These are phyloP conservation scores for Phylloscopus trochilus DNA, from an alignment of 2,113 vertebrate genomes.

Conservation along the genomic window DNA sequence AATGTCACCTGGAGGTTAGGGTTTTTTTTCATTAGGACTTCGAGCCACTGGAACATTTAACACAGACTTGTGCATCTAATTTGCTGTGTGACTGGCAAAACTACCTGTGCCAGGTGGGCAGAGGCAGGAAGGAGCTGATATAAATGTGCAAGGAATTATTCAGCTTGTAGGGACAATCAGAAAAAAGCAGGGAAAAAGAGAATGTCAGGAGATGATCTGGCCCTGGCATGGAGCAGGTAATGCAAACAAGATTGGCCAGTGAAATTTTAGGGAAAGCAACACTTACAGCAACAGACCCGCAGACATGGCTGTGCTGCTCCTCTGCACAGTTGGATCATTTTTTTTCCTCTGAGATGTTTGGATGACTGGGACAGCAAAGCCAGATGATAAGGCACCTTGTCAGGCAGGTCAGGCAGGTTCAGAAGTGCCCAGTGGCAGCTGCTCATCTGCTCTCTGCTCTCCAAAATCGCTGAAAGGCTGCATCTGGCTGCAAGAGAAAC, in stretches of 20 bases:
- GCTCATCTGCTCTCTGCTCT: not conserved
- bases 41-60: not conserved
- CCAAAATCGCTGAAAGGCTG: not conserved
- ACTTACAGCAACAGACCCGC: fast-evolving
- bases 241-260: not conserved
- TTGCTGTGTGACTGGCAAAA: not conserved
- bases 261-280: not conserved
- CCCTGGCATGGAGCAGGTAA: not conserved
- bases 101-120: not conserved
- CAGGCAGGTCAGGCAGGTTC: not conserved
- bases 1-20: slow-evolving; percentile 10
- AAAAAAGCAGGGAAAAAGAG: not conserved
- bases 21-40: not conserved
- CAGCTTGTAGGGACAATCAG: not conserved
- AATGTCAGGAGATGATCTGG: not conserved
- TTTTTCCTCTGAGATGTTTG: not conserved
- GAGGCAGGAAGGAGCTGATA: not conserved
- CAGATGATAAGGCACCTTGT: not conserved
- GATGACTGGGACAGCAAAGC: not conserved
- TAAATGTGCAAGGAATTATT: not conserved
- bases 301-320: not conserved
- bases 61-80: not conserved
- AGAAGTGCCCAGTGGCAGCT: not conserved
- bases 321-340: not conserved
- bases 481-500: not conserved